These are phyloP conservation scores for Crotalus viridis DNA, from an alignment of 2,113 vertebrate species.

Conservation along the genomic window DNA sequence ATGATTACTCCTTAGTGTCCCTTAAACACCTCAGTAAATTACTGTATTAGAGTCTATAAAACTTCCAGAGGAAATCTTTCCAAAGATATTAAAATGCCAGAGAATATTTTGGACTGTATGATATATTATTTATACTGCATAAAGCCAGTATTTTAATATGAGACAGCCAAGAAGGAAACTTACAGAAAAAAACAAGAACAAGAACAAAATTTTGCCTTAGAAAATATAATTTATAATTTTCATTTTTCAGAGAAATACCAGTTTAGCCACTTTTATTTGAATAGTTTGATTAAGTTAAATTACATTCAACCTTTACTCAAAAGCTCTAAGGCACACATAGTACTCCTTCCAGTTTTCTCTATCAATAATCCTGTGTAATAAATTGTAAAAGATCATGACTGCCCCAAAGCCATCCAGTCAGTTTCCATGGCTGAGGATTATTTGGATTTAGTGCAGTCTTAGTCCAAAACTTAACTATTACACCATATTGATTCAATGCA, in stretches of 20 bases:
- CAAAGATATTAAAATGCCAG: slow-evolving; percentile 35
- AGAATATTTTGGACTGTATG: slow-evolving; percentile 11
- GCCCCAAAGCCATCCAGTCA: no score
- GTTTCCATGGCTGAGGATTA: no score
- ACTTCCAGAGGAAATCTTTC: background rate
- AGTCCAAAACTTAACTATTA: no score
- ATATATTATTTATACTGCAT: slow-evolving; percentile 5
- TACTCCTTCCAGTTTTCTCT: background rate
- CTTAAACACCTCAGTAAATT: slow-evolving; percentile 9
- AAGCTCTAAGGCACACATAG: background rate
- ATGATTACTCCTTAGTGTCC: slow-evolving; percentile 12
- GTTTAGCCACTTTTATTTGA: background rate
- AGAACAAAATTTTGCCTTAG: background rate
- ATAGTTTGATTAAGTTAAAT: background rate
- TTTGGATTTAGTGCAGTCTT: no score
- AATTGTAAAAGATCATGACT: no score
- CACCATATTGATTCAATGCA: no score
- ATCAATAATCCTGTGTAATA: no score
- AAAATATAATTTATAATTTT: background rate
- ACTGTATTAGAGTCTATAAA: slow-evolving; percentile 24
- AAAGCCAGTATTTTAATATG: slow-evolving; percentile 1
- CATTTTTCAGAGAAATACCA: background rate
- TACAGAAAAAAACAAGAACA: slow-evolving; percentile 1
- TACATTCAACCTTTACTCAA: background rate
- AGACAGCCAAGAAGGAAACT: slow-evolving; percentile 18